Conservation (phyloP, 2,797 vertebrate species). For the Acanthiza pusilla region DNA sequence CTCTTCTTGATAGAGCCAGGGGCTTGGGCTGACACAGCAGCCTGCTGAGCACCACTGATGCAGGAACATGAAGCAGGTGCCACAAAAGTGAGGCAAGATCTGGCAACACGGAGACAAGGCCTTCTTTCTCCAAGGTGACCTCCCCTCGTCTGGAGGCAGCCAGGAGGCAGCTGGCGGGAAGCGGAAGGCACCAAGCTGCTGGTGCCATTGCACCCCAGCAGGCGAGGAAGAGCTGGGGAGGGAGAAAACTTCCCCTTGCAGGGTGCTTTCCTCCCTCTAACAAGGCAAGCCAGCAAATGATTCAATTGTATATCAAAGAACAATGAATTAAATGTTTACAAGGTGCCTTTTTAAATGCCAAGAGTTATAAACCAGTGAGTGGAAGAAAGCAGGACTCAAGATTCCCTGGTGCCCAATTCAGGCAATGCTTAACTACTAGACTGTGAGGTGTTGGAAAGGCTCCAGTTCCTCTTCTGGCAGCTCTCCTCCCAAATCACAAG, state of each 20-base stretch:
- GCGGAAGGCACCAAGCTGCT: neutral
- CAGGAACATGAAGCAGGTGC: neutral
- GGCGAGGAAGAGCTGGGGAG: neutral
- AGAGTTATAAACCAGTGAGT: constrained; percentile 42
- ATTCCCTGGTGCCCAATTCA: constrained; percentile 43
- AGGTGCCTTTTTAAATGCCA: constrained; percentile 46
- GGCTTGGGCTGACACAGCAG: neutral
- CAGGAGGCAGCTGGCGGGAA: neutral
- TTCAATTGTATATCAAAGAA: constrained; percentile 44
- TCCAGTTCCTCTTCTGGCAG: constrained; percentile 54
- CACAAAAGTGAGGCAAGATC: neutral
- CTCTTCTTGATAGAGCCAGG: neutral
- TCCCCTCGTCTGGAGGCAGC: neutral
- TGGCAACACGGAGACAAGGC: neutral
- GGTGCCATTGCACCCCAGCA: neutral
- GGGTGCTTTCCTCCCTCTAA: constrained; percentile 45
- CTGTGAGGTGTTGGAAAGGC: constrained; percentile 49
- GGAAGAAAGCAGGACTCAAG: constrained; percentile 41
- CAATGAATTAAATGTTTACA: constrained; percentile 58
- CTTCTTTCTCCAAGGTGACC: neutral
- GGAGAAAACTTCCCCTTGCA: constrained; percentile 20
- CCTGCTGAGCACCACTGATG: neutral
- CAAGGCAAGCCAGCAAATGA: constrained; percentile 26
- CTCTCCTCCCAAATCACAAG: constrained; percentile 47
- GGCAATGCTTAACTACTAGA: constrained; percentile 60